phyloP scores from a whole-genome alignment of 2,113 vertebrate species.

The Callopanchax toddi region DNA sequence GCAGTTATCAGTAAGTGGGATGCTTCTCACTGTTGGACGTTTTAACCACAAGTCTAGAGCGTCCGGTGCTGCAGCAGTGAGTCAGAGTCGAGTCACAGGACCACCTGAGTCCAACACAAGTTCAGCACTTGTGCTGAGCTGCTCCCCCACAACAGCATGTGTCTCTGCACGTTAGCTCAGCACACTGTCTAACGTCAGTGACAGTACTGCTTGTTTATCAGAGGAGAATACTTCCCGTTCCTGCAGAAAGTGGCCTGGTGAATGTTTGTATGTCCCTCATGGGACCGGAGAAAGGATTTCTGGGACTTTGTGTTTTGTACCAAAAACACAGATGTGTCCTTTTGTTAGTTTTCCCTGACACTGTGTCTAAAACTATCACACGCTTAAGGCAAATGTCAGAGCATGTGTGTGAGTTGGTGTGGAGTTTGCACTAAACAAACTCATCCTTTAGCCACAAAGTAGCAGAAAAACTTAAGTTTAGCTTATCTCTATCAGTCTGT shows the following conservation, averaged over 20 bases:
- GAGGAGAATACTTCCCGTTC: constrained; percentile 34
- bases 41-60: constrained; percentile 41
- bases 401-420: not conserved
- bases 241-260: constrained; percentile 16
- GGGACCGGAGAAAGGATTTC: constrained; percentile 14
- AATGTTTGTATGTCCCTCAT: constrained; percentile 12
- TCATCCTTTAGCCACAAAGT: constrained; percentile 11
- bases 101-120: constrained; percentile 55
- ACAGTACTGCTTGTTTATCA: constrained; percentile 30
- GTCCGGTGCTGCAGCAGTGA: constrained; percentile 58
- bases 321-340: constrained; percentile 32
- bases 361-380: constrained; percentile 18
- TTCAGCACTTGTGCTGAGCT: constrained; percentile 51
- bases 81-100: constrained; percentile 51
- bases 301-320: constrained; percentile 41
- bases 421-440: constrained; percentile 30
- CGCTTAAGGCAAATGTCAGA: constrained; percentile 30
- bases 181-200: constrained; percentile 27
- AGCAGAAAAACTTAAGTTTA: constrained; percentile 53
- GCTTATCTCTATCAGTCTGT: constrained; percentile 59
- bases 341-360: constrained; percentile 17
- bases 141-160: constrained; percentile 38
- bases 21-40: constrained; percentile 22
- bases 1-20: constrained; percentile 47
- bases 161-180: constrained; percentile 32